These are phyloP conservation scores for Rhadina sibilatrix DNA, from an alignment of 2,113 vertebrate species.

Conservation along the genomic window DNA sequence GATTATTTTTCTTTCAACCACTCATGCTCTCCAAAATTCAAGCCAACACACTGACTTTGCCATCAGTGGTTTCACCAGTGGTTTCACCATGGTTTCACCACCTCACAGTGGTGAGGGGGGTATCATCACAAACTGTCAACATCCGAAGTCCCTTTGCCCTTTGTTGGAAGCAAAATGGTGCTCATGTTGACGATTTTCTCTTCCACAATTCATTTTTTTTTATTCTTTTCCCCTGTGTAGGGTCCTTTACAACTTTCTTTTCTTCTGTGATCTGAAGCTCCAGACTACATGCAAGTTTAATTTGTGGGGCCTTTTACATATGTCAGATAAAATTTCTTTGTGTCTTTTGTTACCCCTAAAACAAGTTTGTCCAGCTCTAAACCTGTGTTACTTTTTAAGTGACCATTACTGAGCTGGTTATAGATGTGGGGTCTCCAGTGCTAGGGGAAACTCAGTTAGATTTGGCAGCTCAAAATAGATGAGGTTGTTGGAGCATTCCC, in stretches of 20 bases:
- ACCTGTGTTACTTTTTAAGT: neutral
- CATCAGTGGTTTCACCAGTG: neutral
- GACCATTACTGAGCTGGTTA: neutral
- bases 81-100: neutral
- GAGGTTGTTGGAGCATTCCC: neutral
- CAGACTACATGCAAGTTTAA: neutral
- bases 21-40: neutral
- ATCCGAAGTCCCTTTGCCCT: neutral
- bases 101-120: neutral
- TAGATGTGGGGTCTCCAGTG: neutral
- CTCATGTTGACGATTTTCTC: neutral
- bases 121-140: neutral
- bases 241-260: neutral
- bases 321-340: neutral
- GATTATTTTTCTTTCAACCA: accelerated
- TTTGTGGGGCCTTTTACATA: neutral
- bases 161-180: neutral
- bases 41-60: neutral
- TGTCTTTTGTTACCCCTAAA: neutral
- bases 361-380: neutral
- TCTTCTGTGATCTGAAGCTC: neutral
- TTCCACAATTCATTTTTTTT: accelerated
- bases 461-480: neutral
- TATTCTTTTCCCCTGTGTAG: accelerated
- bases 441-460: neutral